These are phyloP conservation scores for Petrolisthes manimaculis DNA, from an alignment of 2,888 invertebrate genomes.

Conservation along the genomic window DNA sequence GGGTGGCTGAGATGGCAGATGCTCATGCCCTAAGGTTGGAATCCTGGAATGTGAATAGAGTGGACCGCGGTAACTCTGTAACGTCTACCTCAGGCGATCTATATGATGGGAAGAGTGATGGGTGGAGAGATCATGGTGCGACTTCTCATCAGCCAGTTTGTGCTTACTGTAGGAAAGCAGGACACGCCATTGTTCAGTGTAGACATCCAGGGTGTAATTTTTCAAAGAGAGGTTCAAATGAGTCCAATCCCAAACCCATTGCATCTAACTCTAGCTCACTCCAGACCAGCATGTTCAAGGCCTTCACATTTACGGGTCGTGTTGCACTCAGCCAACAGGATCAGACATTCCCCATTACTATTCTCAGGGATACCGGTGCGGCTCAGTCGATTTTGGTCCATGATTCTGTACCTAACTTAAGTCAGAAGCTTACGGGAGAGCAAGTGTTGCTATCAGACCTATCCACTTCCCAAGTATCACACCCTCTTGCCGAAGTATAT, in stretches of 20 bases:
- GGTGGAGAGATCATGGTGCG: background rate
- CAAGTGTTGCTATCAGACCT: background rate
- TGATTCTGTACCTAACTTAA: background rate
- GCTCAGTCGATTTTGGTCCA: slow-evolving; percentile 1
- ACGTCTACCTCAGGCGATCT: background rate
- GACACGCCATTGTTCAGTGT: background rate
- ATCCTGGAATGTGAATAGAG: background rate
- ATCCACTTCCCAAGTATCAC: background rate
- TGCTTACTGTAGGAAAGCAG: background rate
- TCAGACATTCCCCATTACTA: background rate
- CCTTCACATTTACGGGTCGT: background rate
- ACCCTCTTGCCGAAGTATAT: background rate
- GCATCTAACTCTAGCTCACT: background rate
- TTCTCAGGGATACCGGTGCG: background rate
- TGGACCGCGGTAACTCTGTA: background rate
- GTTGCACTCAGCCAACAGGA: background rate
- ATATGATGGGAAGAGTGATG: background rate
- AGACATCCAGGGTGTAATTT: background rate
- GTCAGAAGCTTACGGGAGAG: background rate
- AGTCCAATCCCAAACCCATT: background rate
- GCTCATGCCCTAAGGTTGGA: background rate
- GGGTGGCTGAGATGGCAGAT: background rate
- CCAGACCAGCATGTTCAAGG: background rate
- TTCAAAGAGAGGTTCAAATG: background rate
- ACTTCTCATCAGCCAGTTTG: background rate